Evolutionary conservation across 2,113 vertebrate genomes (phyloP), one percentile per base, ranked within the genome.

Genomic region (Toxostoma redivivum): DNA sequence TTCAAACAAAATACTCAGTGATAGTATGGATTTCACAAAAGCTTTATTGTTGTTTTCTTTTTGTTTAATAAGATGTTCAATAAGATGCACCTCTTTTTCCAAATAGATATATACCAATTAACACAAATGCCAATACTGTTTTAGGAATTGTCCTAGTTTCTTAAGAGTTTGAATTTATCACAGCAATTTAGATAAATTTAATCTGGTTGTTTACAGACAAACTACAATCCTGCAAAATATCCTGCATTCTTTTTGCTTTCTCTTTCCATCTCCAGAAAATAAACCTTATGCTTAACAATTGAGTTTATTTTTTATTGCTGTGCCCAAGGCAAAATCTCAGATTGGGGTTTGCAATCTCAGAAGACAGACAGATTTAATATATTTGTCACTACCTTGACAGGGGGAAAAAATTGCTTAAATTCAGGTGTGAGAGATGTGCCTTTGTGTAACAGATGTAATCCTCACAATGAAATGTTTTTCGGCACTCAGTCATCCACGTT

Each of bases 361-460:
- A 97, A 95, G 97, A 97, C 88, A 88, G 97, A 95, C 97, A 97
- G 96, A 96, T 97, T 97, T 97, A 98, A 98, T 98, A 97, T 97
- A 97, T 97, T 97, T 98, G 96, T 98, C 97, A 97, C 84, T 78
- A 94, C 88, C 50, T 95, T 96, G 94, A 97, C 96, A 93, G 62
- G 69, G 65, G 80, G 38, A 73, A 92, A 94, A 94, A 96, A 97
- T 95, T 97, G 81, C 95, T 97, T 88, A 95, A 95, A 94, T 94
- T 95, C 88, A 95, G 65, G 96, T 95, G 62, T 82, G 93, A 95
- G 88, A 93, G 95, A 96, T 61, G 88, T 83, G 33, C 40, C 60
- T 90, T 94, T 96, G 72, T 93, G 95, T 96, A 95, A 77, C 80
- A 95, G 77, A 87, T 88, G 77, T 82, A 97, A 93, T 92, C 86